Conservation (phyloP, 2,113 vertebrate species). For the Pygoscelis antarcticus region DNA sequence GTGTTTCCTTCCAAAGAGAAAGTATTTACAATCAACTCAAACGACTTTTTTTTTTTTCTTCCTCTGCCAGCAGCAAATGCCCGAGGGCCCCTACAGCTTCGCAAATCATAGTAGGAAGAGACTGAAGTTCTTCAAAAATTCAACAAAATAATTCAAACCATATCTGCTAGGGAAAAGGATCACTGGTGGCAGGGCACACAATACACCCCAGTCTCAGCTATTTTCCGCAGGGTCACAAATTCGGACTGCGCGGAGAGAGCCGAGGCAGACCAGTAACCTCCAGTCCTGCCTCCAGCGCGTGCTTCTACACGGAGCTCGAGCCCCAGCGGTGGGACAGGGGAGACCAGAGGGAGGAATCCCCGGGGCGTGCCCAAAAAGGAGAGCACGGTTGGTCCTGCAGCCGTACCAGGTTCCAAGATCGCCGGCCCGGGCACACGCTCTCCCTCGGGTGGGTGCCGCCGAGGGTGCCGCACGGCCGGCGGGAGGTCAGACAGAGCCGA, state of each 20-base stretch:
- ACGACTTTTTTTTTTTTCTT: background rate
- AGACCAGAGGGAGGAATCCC: background rate
- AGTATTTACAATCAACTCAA: conserved; percentile 20
- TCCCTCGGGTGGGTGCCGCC: background rate
- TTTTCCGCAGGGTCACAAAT: background rate
- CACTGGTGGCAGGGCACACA: conserved; percentile 18
- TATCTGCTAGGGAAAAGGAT: background rate
- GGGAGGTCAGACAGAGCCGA: background rate
- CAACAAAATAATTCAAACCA: background rate
- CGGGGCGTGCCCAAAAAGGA: rapidly evolving
- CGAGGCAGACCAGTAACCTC: background rate
- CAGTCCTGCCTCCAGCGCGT: background rate
- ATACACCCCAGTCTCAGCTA: background rate
- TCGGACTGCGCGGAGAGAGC: background rate
- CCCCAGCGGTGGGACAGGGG: rapidly evolving
- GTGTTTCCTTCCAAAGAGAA: background rate
- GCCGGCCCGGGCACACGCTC: background rate
- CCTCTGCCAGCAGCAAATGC: conserved; percentile 36
- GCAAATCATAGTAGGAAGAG: background rate
- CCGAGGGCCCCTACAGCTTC: background rate
- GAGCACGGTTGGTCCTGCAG: background rate
- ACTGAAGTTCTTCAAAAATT: background rate
- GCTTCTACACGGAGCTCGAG: background rate
- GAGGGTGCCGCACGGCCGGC: rapidly evolving
- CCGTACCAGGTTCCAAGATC: background rate